Evolutionary conservation across 2,797 vertebrate genomes (phyloP).

Genomic region (Phylloscopus collybita): DNA sequence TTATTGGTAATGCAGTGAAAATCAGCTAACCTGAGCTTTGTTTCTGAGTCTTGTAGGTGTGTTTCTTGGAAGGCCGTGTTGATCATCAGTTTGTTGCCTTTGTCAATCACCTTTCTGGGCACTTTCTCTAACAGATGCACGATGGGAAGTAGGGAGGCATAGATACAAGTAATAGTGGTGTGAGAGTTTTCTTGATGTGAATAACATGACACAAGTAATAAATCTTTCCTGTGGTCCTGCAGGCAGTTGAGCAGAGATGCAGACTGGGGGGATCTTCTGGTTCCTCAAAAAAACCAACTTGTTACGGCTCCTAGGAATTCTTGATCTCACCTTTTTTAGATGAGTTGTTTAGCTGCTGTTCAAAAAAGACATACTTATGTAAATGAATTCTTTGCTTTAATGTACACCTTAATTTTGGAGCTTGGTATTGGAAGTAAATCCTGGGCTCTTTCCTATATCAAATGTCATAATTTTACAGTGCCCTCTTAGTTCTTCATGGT

Average conservation of each 20-base stretch:
- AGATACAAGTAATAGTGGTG: background rate
- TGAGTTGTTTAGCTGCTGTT: background rate
- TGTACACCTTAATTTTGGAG: background rate
- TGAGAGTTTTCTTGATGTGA: background rate
- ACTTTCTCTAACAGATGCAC: background rate
- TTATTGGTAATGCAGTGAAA: slow-evolving; percentile 46
- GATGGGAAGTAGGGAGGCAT: background rate
- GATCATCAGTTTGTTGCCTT: background rate
- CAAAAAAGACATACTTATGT: background rate
- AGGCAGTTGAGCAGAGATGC: background rate
- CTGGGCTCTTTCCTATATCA: background rate
- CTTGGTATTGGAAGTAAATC: background rate
- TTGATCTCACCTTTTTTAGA: background rate
- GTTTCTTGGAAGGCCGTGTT: background rate
- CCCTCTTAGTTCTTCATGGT: background rate
- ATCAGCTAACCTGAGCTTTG: slow-evolving; percentile 34
- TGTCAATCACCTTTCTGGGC: background rate
- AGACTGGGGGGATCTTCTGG: background rate
- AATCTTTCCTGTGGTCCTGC: background rate
- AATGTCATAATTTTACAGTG: background rate
- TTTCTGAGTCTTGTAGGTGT: slow-evolving; percentile 27
- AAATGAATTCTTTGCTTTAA: background rate
- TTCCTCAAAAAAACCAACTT: background rate
- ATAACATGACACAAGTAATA: background rate
- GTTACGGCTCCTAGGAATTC: background rate